Percentiles rank a stretch among this genome's conserved stretches.
phyloP scores from a whole-genome alignment of 1,140 invertebrate genomes.

The Nebria ingens region DNA sequence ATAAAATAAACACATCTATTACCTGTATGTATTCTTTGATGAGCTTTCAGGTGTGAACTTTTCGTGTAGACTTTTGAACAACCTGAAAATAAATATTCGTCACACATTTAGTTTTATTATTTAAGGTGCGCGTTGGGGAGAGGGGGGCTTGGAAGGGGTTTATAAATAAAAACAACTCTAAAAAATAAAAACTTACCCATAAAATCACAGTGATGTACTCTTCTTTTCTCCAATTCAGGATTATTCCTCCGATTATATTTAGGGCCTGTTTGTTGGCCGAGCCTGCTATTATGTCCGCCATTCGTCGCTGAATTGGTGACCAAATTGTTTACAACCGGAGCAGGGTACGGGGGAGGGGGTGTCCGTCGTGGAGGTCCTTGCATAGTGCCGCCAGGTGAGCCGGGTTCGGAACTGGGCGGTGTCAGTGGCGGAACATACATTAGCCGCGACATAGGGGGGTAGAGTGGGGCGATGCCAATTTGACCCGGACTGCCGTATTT shows the following conservation, averaged over 20 bases:
- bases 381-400: slow-evolving; percentile 55
- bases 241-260: slow-evolving; percentile 91
- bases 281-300: slow-evolving; percentile 8
- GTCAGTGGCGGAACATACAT: slow-evolving; percentile 72
- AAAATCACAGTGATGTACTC: slow-evolving; percentile 93
- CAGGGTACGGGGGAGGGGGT: slow-evolving; percentile 51
- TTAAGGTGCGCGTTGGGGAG: too few species aligned
- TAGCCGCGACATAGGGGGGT: slow-evolving; percentile 37
- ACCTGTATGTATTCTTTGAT: slow-evolving; percentile 97
- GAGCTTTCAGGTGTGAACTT: slow-evolving; percentile 96
- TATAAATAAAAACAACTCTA: too few species aligned
- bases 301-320: slow-evolving; percentile 30
- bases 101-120: too few species aligned
- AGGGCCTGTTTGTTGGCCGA: slow-evolving; percentile 23
- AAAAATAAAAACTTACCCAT: slow-evolving; percentile 56
- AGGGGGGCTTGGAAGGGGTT: too few species aligned
- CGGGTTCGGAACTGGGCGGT: slow-evolving; percentile 72
- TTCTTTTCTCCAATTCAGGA: slow-evolving; percentile 86
- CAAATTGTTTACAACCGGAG: slow-evolving; percentile 33
- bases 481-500: slow-evolving; percentile 25
- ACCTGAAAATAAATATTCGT: slow-evolving; percentile 48
- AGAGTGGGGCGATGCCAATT: slow-evolving; percentile 30
- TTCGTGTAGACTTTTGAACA: slow-evolving; percentile 98
- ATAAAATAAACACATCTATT: slow-evolving; percentile 36
- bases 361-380: slow-evolving; percentile 42